Conservation (phyloP, 2,888 invertebrate genomes). For the Tromatobia lineatoria region DNA sequence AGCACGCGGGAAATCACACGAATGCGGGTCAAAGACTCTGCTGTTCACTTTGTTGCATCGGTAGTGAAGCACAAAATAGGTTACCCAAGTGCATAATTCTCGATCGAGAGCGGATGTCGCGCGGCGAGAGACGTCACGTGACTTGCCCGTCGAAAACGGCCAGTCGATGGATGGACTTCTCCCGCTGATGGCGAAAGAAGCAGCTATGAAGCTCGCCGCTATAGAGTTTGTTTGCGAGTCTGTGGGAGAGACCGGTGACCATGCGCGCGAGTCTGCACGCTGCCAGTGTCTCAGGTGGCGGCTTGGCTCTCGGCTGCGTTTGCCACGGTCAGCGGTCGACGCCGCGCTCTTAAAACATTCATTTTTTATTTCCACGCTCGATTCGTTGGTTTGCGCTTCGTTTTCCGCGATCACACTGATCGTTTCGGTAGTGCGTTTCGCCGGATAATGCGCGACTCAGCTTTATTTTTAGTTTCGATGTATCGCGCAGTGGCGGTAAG, state of each 20-base stretch:
- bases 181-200: constrained; percentile 43
- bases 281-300: constrained; percentile 35
- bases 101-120: not conserved
- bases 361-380: not conserved
- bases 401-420: not conserved
- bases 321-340: not conserved
- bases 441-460: constrained; percentile 32
- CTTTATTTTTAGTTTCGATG: constrained; percentile 68
- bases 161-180: constrained; percentile 16
- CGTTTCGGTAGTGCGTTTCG: constrained; percentile 6
- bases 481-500: constrained; percentile 45
- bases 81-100: not conserved
- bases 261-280: not conserved
- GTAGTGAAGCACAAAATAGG: no score
- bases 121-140: constrained; percentile 2
- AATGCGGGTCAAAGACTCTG: not conserved
- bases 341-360: no score
- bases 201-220: not conserved
- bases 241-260: constrained; percentile 18
- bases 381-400: not conserved
- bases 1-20: not conserved
- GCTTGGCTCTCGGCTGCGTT: constrained; percentile 6
- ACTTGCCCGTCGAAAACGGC: constrained; percentile 41
- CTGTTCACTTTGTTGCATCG: not conserved
- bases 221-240: not conserved